Evolutionary conservation across 2,113 vertebrate genomes (phyloP).

Genomic region (Coryphaenoides rupestris): DNA sequence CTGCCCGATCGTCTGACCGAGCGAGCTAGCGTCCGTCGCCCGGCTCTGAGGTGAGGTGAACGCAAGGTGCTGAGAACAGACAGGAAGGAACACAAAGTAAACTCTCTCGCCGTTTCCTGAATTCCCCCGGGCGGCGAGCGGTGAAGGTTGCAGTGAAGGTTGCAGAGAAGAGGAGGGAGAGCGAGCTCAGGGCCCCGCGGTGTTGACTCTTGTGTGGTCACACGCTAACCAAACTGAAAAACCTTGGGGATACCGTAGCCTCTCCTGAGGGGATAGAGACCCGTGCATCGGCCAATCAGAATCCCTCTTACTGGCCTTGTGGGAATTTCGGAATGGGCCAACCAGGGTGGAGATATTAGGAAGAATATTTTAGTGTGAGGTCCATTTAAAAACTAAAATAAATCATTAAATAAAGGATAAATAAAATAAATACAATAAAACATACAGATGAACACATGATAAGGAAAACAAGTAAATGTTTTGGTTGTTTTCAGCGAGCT

Average conservation of each 20-base stretch:
- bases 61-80: conserved; percentile 11
- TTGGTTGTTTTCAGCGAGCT: no score
- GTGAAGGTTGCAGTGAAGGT: conserved; percentile 30
- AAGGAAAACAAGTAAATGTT: no score
- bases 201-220: conserved; percentile 65
- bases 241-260: conserved; percentile 44
- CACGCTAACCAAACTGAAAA: conserved; percentile 49
- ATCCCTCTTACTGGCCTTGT: conserved; percentile 49
- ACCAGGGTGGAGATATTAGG: no score
- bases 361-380: no score
- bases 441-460: no score
- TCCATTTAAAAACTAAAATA: no score
- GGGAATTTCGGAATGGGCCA: conserved; percentile 42
- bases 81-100: conserved; percentile 12
- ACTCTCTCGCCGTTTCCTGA: conserved; percentile 40
- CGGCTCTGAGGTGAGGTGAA: conserved; percentile 39
- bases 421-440: no score
- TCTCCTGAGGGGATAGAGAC: conserved; percentile 35
- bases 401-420: no score
- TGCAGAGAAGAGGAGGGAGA: no score
- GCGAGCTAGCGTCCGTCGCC: conserved; percentile 15
- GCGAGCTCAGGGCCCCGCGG: conserved; percentile 21
- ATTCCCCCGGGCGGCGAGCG: conserved; percentile 28
- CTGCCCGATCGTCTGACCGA: conserved; percentile 29
- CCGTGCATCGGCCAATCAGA: conserved; percentile 27